Percentiles rank a stretch among this genome's conserved stretches.
phyloP scores from a whole-genome alignment of 2,113 vertebrate genomes.

The Pseudopipra pipra region DNA sequence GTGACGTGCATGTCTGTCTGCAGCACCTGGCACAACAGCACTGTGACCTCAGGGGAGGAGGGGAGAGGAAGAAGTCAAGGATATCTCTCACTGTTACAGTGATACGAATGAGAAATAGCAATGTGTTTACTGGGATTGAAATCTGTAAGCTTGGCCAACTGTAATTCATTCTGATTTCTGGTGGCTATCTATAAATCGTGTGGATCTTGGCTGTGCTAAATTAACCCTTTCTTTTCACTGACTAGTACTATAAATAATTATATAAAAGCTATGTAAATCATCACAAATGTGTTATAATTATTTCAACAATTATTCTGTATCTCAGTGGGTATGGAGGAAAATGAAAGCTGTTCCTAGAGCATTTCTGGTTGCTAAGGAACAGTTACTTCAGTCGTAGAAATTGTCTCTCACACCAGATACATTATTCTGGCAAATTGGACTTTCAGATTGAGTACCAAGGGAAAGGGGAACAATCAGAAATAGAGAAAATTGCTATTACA shows the following conservation, averaged over 20 bases:
- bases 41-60: not conserved
- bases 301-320: conserved; percentile 16
- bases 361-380: conserved; percentile 53
- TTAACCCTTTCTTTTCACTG: not conserved
- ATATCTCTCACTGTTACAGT: not conserved
- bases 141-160: not conserved
- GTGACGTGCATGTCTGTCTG: not conserved
- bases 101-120: not conserved
- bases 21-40: not conserved
- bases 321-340: not conserved
- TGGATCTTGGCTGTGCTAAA: not conserved
- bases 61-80: not conserved
- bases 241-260: not conserved
- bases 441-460: conserved; percentile 60
- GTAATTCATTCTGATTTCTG: not conserved
- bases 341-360: conserved; percentile 23
- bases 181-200: not conserved
- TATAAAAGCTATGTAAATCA: not conserved
- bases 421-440: conserved; percentile 51
- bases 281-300: conserved; percentile 32
- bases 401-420: conserved; percentile 35
- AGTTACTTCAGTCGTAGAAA: conserved; percentile 46
- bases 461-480: conserved; percentile 55
- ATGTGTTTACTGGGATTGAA: not conserved
- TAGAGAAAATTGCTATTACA: conserved; percentile 46